phyloP scores from a whole-genome alignment of 2,113 vertebrate genomes.

The Herpetotheres cachinnans region DNA sequence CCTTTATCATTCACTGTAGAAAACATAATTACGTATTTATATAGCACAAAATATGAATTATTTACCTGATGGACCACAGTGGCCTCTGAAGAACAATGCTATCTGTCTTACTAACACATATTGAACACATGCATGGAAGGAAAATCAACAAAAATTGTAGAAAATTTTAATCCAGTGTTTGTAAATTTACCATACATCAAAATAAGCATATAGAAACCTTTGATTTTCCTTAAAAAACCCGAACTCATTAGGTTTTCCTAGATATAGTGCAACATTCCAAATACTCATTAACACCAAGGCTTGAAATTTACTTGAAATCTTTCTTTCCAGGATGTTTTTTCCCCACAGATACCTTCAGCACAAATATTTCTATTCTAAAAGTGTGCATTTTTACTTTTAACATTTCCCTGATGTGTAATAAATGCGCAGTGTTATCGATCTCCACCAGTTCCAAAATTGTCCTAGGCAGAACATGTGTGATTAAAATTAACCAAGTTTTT shows the following conservation, averaged over 20 bases:
- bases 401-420: background rate
- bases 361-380: background rate
- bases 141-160: background rate
- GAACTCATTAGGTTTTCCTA: background rate
- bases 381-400: background rate
- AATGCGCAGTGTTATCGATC: background rate
- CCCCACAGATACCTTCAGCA: background rate
- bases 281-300: background rate
- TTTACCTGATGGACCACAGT: slow-evolving; percentile 21
- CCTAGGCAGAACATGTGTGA: background rate
- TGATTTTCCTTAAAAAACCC: background rate
- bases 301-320: background rate
- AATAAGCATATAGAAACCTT: background rate
- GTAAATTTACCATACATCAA: background rate
- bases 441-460: background rate
- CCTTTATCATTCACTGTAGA: background rate
- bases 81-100: background rate
- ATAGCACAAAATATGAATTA: slow-evolving; percentile 41
- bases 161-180: background rate
- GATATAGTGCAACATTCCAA: background rate
- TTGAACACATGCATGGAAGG: background rate
- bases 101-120: background rate
- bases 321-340: background rate
- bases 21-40: slow-evolving; percentile 15
- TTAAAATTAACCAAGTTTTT: background rate